Evolutionary conservation across 2,888 invertebrate genomes (phyloP).

Genomic region (Agelastica alni): DNA sequence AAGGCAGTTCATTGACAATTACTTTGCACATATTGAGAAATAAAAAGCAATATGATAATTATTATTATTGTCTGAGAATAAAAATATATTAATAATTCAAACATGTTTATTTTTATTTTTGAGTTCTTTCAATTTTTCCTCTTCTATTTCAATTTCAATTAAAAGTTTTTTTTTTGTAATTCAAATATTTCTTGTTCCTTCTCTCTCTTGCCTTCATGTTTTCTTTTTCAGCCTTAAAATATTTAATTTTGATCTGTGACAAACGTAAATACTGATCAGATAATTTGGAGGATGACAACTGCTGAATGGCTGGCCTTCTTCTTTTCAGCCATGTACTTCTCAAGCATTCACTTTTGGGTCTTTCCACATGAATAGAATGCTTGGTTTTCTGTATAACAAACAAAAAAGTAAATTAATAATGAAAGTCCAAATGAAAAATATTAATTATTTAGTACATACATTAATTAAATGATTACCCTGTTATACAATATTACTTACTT

Average conservation of each 20-base stretch:
- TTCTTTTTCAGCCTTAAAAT: not conserved
- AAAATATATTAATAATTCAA: too few species aligned
- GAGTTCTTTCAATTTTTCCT: not conserved
- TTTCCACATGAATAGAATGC: not conserved
- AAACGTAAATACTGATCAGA: not conserved
- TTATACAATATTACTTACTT: slow-evolving; percentile 5
- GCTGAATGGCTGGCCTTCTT: not conserved
- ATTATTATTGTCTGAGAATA: not conserved
- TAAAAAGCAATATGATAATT: not conserved
- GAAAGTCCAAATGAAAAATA: not conserved
- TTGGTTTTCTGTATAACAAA: not conserved
- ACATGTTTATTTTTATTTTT: not conserved
- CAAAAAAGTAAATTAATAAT: not conserved
- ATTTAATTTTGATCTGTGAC: not conserved
- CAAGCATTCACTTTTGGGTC: not conserved
- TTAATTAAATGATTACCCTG: slow-evolving; percentile 1
- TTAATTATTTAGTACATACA: slow-evolving; percentile 1
- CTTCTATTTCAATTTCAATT: not conserved
- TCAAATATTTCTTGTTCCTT: slow-evolving; percentile 3
- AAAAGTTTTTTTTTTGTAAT: not conserved
- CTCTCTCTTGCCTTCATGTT: not conserved
- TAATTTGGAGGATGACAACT: not conserved
- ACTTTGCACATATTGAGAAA: slow-evolving; percentile 5
- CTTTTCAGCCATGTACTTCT: not conserved
- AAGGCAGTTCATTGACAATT: not conserved